Base-by-base conservation (phyloP, 2,888 invertebrate genomes). In the Smittia sp. region DNA sequence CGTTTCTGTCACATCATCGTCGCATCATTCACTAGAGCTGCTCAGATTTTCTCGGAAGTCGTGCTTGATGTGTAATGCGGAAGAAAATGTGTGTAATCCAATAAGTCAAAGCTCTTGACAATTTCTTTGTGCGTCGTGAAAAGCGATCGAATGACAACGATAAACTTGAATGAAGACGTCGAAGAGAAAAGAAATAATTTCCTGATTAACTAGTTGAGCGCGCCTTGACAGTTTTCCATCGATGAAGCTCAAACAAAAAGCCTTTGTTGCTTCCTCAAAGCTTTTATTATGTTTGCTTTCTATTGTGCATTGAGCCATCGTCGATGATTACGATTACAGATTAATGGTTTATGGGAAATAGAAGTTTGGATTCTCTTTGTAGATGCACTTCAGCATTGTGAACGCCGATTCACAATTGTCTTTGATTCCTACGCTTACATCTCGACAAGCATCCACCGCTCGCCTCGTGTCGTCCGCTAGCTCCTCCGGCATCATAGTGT, bases 401-500 rank as follows among this genome's bases (percentile, higher is more conserved):
- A 18, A 58, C 2, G 72, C 38, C 24, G 39, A 54, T 1, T 72
- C 72, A 62, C 72, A 72, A 20, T 20, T 3, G 18, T 72, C 72
- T 41, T 72, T 72, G 4, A 39, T 39, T 18, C 72, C 72, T 62
- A n/a, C 39, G 15, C n/a, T 11, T 6, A 1, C 1, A 24, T 72
- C 62, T 39, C 62, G 38, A 18, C 72, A 72, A 2, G 22, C n/a
- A 0, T 15, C 20, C 22, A 72, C 20, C 6, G 62, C 72, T 20
- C 39, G 27, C 24, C 24, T 58, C 9, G 32, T 62, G 13, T 38
- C 72, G 6, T 38, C 62, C 1, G 22, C 18, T 1, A 62, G 24
- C 6, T 62, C 62, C 1, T 62, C 62, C 7, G 72, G 72, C 41
- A 72, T 20, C 39, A 72, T 6, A 15, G 72, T 72, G 62, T 72